Conservation (phyloP, 2,113 vertebrate genomes). For the Apaloderma vittatum region DNA sequence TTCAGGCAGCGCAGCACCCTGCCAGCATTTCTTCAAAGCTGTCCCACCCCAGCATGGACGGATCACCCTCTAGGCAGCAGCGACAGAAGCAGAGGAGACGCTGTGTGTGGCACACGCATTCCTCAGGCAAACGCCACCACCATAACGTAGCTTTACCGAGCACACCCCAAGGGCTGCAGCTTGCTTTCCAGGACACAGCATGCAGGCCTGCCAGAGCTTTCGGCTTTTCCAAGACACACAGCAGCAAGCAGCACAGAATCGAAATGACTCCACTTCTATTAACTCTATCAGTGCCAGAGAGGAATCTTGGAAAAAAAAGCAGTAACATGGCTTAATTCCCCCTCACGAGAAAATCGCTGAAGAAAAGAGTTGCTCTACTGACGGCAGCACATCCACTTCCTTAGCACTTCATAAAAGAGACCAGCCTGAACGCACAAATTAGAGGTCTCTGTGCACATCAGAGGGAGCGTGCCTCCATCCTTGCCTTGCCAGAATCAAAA, state of each 20-base stretch:
- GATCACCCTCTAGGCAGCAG: not conserved
- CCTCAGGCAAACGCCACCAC: not conserved
- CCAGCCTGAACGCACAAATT: conserved; percentile 11
- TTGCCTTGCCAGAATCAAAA: conserved; percentile 30
- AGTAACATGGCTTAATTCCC: not conserved
- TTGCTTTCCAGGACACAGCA: conserved; percentile 45
- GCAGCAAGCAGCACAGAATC: not conserved
- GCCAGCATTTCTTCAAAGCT: not conserved
- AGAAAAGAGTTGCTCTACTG: not conserved
- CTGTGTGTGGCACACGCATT: not conserved
- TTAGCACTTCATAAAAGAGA: not conserved
- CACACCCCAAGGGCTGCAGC: not conserved
- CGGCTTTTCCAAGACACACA: conserved; percentile 41
- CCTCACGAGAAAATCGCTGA: not conserved
- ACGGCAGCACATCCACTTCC: not conserved
- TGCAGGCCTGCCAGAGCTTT: not conserved
- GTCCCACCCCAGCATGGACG: rapidly evolving
- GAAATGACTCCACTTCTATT: conserved; percentile 20
- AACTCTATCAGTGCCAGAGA: conserved; percentile 4
- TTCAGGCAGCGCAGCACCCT: not conserved
- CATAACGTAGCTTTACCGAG: not conserved
- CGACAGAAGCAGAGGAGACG: rapidly evolving
- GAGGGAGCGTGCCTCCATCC: not conserved
- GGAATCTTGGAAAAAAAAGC: not conserved
- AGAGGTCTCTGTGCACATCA: conserved; percentile 9